phyloP scores from a whole-genome alignment of 2,113 vertebrate genomes.

The Scomber scombrus region DNA sequence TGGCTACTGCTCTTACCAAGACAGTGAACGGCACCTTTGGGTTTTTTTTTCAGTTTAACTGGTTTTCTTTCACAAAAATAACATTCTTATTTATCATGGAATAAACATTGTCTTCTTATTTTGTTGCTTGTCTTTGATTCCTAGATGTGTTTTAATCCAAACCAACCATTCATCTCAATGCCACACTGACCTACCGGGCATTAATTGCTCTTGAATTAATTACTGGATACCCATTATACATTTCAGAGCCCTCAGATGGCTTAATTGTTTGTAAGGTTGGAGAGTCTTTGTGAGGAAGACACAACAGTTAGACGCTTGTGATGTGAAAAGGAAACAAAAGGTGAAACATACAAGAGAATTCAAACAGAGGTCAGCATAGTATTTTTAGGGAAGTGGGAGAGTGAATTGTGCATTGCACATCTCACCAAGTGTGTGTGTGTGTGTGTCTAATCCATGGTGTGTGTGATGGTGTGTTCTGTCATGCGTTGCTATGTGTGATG shows the following conservation, averaged over 20 bases:
- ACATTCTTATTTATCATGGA: not conserved
- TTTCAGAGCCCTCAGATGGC: not conserved
- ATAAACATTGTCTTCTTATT: not conserved
- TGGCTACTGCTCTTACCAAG: constrained; percentile 1
- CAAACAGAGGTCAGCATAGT: not conserved
- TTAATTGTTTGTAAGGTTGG: constrained; percentile 4
- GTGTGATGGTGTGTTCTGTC: constrained; percentile 46
- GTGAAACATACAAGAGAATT: not conserved
- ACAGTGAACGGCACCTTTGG: not conserved
- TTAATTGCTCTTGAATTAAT: not conserved
- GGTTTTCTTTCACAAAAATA: not conserved
- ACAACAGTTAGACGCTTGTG: not conserved
- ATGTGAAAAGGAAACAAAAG: constrained; percentile 2
- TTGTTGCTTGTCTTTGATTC: no score
- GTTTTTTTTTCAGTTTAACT: constrained; percentile 4
- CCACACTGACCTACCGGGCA: not conserved
- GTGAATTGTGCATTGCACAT: constrained; percentile 19
- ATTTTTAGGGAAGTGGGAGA: constrained; percentile 7
- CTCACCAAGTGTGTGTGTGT: constrained; percentile 8
- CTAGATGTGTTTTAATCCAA: not conserved
- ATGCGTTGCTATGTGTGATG: constrained; percentile 51
- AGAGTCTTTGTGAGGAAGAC: constrained; percentile 10
- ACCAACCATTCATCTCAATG: not conserved
- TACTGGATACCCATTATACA: not conserved
- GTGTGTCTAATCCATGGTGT: constrained; percentile 13